Evolutionary conservation across 2,113 vertebrate species (phyloP).

Genomic region (Hemichromis elongatus): DNA sequence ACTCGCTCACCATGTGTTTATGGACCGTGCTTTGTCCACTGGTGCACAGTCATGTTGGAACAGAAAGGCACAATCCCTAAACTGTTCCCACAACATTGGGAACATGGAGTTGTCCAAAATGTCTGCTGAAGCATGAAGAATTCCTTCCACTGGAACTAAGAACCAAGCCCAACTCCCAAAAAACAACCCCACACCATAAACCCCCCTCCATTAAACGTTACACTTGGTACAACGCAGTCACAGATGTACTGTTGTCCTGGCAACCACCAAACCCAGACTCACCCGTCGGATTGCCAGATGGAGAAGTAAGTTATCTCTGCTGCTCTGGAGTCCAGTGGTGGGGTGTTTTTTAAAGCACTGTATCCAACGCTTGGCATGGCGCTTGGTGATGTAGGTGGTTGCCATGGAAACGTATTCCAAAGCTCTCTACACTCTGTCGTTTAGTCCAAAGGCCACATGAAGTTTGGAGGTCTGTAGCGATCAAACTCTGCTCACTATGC

Average conservation of each 20-base stretch:
- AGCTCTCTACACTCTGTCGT: not conserved
- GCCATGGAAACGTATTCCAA: not conserved
- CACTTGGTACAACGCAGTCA: not conserved
- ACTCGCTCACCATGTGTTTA: not conserved
- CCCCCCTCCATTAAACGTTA: accelerated
- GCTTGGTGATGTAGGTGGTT: not conserved
- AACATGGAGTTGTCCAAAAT: not conserved
- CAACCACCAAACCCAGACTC: not conserved
- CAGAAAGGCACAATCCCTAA: not conserved
- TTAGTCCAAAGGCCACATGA: not conserved
- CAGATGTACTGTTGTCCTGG: not conserved
- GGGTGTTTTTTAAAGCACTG: not conserved
- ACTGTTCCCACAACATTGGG: not conserved
- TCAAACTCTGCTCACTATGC: not conserved
- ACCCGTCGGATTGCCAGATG: not conserved
- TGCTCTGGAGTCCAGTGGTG: too few relatives aligned
- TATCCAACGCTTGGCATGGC: accelerated
- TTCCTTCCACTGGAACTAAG: not conserved
- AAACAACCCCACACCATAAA: not conserved
- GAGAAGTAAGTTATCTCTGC: not conserved
- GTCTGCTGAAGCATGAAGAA: not conserved
- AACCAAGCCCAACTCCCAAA: not conserved
- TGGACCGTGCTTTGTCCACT: not conserved
- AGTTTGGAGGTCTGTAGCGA: not conserved
- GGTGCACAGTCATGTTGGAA: not conserved